Conservation (phyloP, 2,888 invertebrate genomes). For the Spisula solida region DNA sequence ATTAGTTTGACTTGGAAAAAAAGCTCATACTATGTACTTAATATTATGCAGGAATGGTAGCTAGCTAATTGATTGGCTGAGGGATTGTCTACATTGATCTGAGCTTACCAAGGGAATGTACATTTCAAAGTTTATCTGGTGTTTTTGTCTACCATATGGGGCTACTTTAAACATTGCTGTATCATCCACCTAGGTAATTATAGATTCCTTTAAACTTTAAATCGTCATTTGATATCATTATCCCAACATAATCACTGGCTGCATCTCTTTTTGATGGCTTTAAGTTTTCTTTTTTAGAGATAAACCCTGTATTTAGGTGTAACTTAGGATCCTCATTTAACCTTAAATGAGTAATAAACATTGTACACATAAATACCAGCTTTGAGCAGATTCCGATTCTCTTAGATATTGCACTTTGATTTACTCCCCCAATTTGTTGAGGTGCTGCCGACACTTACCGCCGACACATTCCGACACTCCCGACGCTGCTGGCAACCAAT, state of each 20-base stretch:
- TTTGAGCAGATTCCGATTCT: not conserved
- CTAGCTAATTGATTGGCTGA: not conserved
- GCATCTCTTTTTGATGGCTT: conserved; percentile 7
- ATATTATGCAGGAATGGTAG: not conserved
- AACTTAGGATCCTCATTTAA: conserved; percentile 9
- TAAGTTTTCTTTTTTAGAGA: not conserved
- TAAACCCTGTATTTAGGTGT: not conserved
- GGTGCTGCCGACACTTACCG: not conserved
- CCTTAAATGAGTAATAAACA: conserved; percentile 20
- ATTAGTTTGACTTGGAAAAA: no score
- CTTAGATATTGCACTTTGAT: not conserved
- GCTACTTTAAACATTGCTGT: not conserved
- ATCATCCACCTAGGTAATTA: not conserved
- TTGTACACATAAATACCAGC: not conserved
- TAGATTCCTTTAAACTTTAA: not conserved
- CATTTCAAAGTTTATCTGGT: not conserved
- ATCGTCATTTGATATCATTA: not conserved
- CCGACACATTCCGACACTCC: no score
- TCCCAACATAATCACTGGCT: conserved; percentile 9
- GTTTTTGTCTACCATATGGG: not conserved
- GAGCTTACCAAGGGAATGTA: not conserved
- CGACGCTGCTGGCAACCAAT: no score
- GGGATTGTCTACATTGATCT: not conserved
- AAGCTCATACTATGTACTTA: no score
- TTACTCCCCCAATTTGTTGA: not conserved